Conservation (phyloP, 2,888 invertebrate genomes). For the Molanna angustata region DNA sequence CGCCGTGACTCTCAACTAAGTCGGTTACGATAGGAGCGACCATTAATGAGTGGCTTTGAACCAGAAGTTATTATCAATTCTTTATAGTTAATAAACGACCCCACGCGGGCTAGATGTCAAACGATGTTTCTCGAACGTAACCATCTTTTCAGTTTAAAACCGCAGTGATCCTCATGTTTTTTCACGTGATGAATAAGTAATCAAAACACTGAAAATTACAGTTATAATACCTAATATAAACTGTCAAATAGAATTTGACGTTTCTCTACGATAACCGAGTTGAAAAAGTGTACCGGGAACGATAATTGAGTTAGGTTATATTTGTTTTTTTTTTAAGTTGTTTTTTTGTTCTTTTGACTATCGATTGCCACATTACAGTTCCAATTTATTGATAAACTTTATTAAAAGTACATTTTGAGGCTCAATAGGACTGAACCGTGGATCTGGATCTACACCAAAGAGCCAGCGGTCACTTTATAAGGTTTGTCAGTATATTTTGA, state of each 20-base stretch:
- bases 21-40: slow-evolving; percentile 41
- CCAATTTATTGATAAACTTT: background rate
- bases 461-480: slow-evolving; percentile 74
- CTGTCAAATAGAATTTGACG: slow-evolving; percentile 15
- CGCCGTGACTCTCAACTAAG: slow-evolving; percentile 46
- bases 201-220: no score
- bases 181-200: no score
- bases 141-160: slow-evolving; percentile 9
- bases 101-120: slow-evolving; percentile 14
- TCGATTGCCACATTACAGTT: background rate
- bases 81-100: slow-evolving; percentile 5
- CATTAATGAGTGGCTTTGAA: slow-evolving; percentile 49
- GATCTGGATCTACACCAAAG: slow-evolving; percentile 76
- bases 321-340: background rate
- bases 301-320: background rate
- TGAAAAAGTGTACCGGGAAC: no score
- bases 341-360: background rate
- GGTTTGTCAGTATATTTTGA: slow-evolving; percentile 54
- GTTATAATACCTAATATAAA: no score
- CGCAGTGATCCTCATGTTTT: background rate
- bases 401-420: slow-evolving; percentile 5
- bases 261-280: background rate
- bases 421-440: slow-evolving; percentile 43
- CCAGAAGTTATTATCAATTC: slow-evolving; percentile 24
- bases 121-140: slow-evolving; percentile 3